Evolutionary conservation across 2,888 invertebrate species (phyloP).

Genomic region (Lithophane ornitopus): DNA sequence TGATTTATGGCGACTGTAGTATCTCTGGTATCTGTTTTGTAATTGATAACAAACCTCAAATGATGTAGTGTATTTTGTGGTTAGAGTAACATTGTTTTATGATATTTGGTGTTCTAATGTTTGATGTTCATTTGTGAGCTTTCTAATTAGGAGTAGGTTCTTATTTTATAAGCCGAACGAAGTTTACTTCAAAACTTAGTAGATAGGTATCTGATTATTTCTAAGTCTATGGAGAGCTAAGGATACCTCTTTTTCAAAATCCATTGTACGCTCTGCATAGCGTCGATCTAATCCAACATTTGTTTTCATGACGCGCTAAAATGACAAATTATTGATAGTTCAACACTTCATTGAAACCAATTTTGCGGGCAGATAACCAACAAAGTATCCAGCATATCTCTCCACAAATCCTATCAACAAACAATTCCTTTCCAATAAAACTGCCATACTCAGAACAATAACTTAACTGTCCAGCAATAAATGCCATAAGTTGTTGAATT

Average conservation of each 20-base stretch:
- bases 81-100: background rate
- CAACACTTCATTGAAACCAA: background rate
- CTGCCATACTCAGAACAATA: constrained; percentile 30
- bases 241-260: too few species aligned
- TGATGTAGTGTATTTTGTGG: constrained; percentile 10
- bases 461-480: constrained; percentile 43
- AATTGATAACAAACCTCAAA: constrained; percentile 35
- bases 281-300: background rate
- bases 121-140: background rate
- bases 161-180: background rate
- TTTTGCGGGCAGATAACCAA: background rate
- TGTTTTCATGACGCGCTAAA: background rate
- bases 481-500: constrained; percentile 59
- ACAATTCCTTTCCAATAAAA: constrained; percentile 19
- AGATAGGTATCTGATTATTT: background rate
- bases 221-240: background rate
- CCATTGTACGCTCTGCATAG: background rate
- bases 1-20: constrained; percentile 48
- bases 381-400: background rate
- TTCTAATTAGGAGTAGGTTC: background rate
- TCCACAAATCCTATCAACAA: background rate
- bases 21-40: constrained; percentile 26
- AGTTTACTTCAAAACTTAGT: background rate
- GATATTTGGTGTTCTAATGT: background rate
- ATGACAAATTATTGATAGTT: background rate